These are phyloP conservation scores for Siniperca knerii DNA, from an alignment of 2,113 vertebrate genomes.

Conservation along the genomic window DNA sequence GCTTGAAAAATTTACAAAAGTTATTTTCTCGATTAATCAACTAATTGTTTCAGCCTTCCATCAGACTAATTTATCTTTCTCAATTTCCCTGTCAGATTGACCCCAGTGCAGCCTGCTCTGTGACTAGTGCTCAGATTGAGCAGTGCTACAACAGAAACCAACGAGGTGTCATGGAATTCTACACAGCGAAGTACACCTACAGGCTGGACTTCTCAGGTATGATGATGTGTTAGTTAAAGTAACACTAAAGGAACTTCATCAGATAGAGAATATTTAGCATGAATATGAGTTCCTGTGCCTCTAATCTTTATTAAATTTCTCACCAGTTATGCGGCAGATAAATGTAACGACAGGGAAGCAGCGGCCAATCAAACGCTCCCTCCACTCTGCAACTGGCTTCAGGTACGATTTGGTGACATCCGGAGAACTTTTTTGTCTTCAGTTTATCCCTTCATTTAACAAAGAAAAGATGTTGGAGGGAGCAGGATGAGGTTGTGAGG, in stretches of 20 bases:
- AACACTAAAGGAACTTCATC: not conserved
- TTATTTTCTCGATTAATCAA: not conserved
- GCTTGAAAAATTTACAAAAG: not conserved
- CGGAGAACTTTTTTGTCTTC: not conserved
- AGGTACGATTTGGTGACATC: conserved; percentile 84
- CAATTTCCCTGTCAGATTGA: conserved; percentile 85
- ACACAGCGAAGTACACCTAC: conserved; percentile 96
- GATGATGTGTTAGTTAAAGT: conserved; percentile 2
- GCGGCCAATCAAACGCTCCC: conserved; percentile 92
- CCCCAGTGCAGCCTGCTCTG: conserved; percentile 91
- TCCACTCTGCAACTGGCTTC: conserved; percentile 93
- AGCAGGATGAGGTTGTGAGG: not conserved
- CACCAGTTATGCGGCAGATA: conserved; percentile 93
- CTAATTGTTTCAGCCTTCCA: not conserved
- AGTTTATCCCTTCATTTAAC: not conserved
- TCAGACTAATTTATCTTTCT: not conserved
- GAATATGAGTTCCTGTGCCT: not conserved
- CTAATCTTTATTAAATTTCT: conserved; percentile 31
- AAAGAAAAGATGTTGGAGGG: not conserved
- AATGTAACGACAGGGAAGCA: conserved; percentile 94
- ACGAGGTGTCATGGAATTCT: conserved; percentile 90
- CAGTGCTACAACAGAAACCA: conserved; percentile 92
- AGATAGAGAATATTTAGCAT: not conserved
- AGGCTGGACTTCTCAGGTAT: conserved; percentile 94
- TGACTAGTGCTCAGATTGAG: conserved; percentile 96